Conservation (phyloP, 2,888 invertebrate genomes). For the Tetheella fluctuosa region DNA sequence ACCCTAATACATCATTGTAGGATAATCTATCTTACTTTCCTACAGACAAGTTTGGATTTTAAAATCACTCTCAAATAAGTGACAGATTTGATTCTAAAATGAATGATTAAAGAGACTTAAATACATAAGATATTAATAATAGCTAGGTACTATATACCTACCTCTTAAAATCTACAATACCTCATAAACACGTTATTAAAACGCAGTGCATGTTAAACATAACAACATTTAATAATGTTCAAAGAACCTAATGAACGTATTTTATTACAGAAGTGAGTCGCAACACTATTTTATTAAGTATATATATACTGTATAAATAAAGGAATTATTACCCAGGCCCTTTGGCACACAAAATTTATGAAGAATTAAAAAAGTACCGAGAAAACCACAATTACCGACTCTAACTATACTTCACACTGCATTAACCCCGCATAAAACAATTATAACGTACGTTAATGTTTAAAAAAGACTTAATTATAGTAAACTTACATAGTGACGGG, state of each 20-base stretch:
- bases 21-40: background rate
- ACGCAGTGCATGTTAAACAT: background rate
- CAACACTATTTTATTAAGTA: conserved; percentile 1
- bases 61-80: too few species aligned
- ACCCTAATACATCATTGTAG: background rate
- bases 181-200: background rate
- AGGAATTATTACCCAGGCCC: conserved; percentile 3
- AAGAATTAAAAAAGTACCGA: conserved; percentile 10
- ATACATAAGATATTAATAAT: too few species aligned
- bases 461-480: conserved; percentile 13
- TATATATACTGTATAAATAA: background rate
- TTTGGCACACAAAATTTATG: conserved; percentile 10
- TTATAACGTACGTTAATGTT: conserved; percentile 15
- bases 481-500: conserved; percentile 12
- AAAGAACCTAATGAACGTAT: background rate
- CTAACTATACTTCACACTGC: conserved; percentile 17
- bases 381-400: conserved; percentile 11
- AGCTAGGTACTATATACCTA: too few species aligned
- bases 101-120: too few species aligned
- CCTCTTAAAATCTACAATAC: background rate
- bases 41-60: too few species aligned
- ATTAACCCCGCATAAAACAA: conserved; percentile 16
- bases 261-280: background rate
- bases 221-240: background rate
- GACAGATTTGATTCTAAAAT: too few species aligned